Percentiles rank a stretch among this genome's conserved stretches.
These are phyloP conservation scores for Caenorhabditis imperialis DNA, from an alignment of 2,888 invertebrate species.

Conservation along the genomic window DNA sequence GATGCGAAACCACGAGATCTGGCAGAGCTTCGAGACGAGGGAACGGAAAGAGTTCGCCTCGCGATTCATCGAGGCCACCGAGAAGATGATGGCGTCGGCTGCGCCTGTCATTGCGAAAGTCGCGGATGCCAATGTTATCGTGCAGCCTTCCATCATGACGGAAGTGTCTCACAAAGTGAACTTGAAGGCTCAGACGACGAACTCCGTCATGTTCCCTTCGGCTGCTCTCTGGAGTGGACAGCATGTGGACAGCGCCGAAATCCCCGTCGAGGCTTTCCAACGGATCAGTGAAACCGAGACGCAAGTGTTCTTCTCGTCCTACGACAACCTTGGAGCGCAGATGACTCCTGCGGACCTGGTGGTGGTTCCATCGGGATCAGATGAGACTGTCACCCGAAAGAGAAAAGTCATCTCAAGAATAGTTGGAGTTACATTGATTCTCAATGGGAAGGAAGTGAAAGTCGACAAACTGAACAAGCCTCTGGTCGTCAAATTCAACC, in stretches of 20 bases:
- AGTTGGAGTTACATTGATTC: conserved; percentile 56
- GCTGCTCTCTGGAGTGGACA: conserved; percentile 57
- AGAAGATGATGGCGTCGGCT: conserved; percentile 43
- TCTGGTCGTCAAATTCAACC: conserved; percentile 58
- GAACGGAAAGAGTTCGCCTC: conserved; percentile 37
- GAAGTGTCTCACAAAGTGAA: conserved; percentile 43
- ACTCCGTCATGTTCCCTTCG: conserved; percentile 62
- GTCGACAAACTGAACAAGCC: conserved; percentile 39
- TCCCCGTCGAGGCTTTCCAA: conserved; percentile 64
- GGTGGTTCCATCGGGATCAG: conserved; percentile 9
- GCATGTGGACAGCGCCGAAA: conserved; percentile 58
- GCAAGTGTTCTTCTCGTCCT: conserved; percentile 54
- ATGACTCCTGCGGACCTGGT: conserved; percentile 47
- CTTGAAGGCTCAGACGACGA: conserved; percentile 26
- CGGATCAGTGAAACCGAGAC: conserved; percentile 33
- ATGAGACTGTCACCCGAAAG: conserved; percentile 16
- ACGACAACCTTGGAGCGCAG: conserved; percentile 36
- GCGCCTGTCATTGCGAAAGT: conserved; percentile 12
- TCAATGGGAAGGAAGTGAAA: conserved; percentile 40
- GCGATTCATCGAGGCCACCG: conserved; percentile 20
- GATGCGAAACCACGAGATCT: conserved; percentile 41
- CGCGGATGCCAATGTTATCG: conserved; percentile 33
- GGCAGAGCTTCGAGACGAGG: conserved; percentile 47
- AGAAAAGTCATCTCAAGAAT: conserved; percentile 58
- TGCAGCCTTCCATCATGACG: conserved; percentile 33